phyloP scores from a whole-genome alignment of 2,113 vertebrate species.

The Neoarius graeffei region DNA sequence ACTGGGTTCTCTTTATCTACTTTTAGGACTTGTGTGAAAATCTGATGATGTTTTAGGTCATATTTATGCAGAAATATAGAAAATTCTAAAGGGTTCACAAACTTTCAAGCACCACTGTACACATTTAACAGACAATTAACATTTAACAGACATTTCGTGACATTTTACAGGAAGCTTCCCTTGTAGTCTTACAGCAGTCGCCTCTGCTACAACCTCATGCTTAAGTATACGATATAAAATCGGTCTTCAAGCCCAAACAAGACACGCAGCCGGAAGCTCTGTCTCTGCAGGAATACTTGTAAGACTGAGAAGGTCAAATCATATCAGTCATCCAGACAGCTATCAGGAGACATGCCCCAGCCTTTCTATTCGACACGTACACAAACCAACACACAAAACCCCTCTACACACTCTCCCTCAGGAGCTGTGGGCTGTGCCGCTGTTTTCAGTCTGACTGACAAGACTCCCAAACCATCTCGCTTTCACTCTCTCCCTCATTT shows the following conservation, averaged over 20 bases:
- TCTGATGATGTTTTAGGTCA: no score
- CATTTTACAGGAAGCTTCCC: no score
- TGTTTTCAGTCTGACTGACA: conserved; percentile 24
- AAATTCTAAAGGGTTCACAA: no score
- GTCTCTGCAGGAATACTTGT: not conserved
- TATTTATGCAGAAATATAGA: no score
- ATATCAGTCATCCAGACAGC: conserved; percentile 9
- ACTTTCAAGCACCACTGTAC: no score
- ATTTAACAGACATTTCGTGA: no score
- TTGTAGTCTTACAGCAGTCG: no score
- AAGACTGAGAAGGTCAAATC: conserved; percentile 39
- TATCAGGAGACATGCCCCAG: not conserved
- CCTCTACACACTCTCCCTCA: not conserved
- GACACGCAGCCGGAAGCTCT: not conserved
- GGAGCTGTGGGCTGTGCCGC: not conserved
- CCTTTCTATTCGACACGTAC: not conserved
- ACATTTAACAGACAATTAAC: no score
- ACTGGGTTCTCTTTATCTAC: no score
- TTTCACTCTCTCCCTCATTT: not conserved
- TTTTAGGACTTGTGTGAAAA: no score
- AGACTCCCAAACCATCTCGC: not conserved
- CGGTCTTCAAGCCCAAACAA: not conserved
- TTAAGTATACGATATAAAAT: not conserved
- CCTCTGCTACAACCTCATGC: not conserved
- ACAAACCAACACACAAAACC: conserved; percentile 4